Evolutionary conservation across 2,888 invertebrate genomes (phyloP), one percentile per base, ranked within the genome.

Genomic region (Drosophila ustulata): DNA sequence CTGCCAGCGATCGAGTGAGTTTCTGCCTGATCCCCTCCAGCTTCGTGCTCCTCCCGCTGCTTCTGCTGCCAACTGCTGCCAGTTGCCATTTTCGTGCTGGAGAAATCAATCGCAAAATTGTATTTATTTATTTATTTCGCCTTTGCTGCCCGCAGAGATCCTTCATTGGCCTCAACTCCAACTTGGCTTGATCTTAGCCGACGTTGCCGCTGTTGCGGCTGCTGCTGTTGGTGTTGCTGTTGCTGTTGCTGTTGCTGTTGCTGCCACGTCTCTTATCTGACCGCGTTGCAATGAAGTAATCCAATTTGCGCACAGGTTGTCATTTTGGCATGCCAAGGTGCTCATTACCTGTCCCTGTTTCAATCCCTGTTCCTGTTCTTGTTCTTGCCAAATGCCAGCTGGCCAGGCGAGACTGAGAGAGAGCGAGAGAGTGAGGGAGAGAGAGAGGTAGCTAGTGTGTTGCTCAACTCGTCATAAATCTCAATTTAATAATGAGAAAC

Each of bases 271-370:
- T 70, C 64, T 71, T 66, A 75, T 67, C 67, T 76, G 82, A 46
- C 73, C 68, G 78, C 75, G 50, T 63, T 64, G 76, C 69, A 88
- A 88, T 85, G 86, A 82, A 84, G 86, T 88, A 80, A 84, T 88
- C 88, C 86, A 84, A 88, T 83, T 83, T 83, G 88, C 59, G 74
- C 68, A 30, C 85, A 87, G 88, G 71, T 82, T 84, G 86, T 84
- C 84, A 88, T 82, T 78, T 80, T 74, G 75, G 78, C 71, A 71
- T 75, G 80, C 80, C 72, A 85, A 82, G 85, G 82, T 85, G 73
- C 71, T 79, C 80, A 84, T 84, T 88, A 88, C 71, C 68, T 86
- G 68, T 63, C 32, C 30, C 43, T 30, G 18, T 28, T 23, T 18
- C 18, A 18, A 18, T 18, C 18, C 26, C 45, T 9, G 9, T 25